Conservation (phyloP, 2,888 invertebrate species). For the Drosophila fungiperda region DNA sequence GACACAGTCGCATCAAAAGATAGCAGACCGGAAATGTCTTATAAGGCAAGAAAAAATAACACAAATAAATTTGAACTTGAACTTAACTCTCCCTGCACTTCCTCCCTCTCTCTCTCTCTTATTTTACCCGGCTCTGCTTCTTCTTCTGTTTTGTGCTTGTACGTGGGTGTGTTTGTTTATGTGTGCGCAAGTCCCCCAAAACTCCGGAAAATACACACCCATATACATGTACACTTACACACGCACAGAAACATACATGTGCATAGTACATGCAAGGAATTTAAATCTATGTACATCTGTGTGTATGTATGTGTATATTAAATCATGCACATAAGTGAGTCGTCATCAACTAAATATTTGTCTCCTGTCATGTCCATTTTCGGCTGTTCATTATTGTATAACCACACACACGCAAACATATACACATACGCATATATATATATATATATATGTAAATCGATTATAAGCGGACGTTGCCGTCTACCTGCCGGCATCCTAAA, state of each 20-base stretch:
- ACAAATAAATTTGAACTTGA: conserved; percentile 77
- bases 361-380: conserved; percentile 43
- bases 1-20: conserved; percentile 9
- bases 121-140: neutral
- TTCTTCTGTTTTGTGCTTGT: conserved; percentile 8
- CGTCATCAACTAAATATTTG: conserved; percentile 37
- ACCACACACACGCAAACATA: conserved; percentile 3
- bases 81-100: conserved; percentile 65
- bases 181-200: conserved; percentile 24
- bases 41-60: conserved; percentile 49
- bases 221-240: conserved; percentile 7
- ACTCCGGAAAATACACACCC: conserved; percentile 61
- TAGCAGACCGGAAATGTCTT: conserved; percentile 60
- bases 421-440: conserved; percentile 12
- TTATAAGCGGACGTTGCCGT: conserved; percentile 33
- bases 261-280: neutral
- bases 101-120: neutral
- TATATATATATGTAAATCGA: conserved; percentile 29
- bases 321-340: conserved; percentile 34
- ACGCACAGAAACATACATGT: conserved; percentile 1
- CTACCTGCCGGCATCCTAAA: conserved; percentile 37
- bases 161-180: conserved; percentile 24
- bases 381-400: conserved; percentile 35
- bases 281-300: conserved; percentile 10
- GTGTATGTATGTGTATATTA: conserved; percentile 14